phyloP scores from a whole-genome alignment of 2,113 vertebrate species.

The Melanotaenia duboulayi region DNA sequence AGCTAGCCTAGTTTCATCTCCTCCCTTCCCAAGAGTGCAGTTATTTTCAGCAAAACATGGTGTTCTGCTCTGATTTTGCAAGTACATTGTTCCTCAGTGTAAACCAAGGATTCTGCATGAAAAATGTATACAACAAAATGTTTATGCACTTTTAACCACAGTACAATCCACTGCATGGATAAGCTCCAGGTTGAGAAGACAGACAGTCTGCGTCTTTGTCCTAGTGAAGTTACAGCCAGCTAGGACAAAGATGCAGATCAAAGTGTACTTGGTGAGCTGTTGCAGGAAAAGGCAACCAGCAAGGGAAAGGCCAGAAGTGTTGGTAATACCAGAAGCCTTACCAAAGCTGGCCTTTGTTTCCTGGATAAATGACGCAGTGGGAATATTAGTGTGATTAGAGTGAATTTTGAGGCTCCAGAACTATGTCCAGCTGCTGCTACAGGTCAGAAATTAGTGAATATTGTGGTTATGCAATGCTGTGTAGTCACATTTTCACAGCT shows the following conservation, averaged over 20 bases:
- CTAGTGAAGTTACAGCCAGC: neutral
- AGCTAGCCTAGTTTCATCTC: slow-evolving; percentile 69
- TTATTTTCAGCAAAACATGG: slow-evolving; percentile 68
- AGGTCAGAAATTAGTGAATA: slow-evolving; percentile 30
- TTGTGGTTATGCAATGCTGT: slow-evolving; percentile 41
- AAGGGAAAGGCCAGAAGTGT: neutral
- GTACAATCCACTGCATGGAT: slow-evolving; percentile 6
- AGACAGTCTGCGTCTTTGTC: neutral
- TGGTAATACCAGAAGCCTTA: slow-evolving; percentile 6
- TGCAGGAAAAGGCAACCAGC: neutral
- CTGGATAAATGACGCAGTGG: slow-evolving; percentile 54
- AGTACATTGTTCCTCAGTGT: slow-evolving; percentile 33
- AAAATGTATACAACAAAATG: slow-evolving; percentile 19
- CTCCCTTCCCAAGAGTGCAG: slow-evolving; percentile 57
- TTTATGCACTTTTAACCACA: slow-evolving; percentile 1
- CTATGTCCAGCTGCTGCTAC: slow-evolving; percentile 21
- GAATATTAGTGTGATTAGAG: slow-evolving; percentile 62
- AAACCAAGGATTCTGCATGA: slow-evolving; percentile 16
- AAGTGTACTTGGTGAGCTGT: neutral
- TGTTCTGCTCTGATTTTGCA: slow-evolving; percentile 62
- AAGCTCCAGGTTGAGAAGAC: slow-evolving; percentile 14
- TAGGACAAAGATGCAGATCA: neutral
- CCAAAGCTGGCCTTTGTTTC: slow-evolving; percentile 60
- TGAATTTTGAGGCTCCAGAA: slow-evolving; percentile 27
- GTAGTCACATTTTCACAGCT: slow-evolving; percentile 20